phyloP scores from a whole-genome alignment of 2,888 invertebrate species.

The Papilio gigon region DNA sequence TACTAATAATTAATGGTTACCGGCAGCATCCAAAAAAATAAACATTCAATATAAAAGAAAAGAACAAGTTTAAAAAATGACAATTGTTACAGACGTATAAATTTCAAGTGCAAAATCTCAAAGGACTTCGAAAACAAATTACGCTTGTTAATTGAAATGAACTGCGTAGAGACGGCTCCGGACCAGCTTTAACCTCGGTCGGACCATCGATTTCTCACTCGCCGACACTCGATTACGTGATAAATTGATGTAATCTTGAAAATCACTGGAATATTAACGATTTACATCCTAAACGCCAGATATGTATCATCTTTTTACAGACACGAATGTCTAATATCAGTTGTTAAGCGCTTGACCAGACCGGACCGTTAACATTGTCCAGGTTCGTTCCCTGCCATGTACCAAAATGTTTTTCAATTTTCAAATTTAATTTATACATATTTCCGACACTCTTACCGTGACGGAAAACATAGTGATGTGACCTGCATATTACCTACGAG shows the following conservation, averaged over 20 bases:
- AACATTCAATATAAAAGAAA: background rate
- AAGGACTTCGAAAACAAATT: conserved; percentile 55
- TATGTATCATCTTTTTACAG: background rate
- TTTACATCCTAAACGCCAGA: background rate
- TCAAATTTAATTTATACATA: too few species aligned
- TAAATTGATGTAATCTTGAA: conserved; percentile 31
- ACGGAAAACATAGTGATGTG: too few species aligned
- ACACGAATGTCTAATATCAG: background rate
- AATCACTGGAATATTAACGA: conserved; percentile 32
- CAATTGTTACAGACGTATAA: conserved; percentile 26
- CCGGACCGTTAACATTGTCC: too few species aligned
- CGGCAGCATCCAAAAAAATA: background rate
- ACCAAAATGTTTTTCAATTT: too few species aligned
- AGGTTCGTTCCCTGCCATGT: too few species aligned
- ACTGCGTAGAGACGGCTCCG: conserved; percentile 59
- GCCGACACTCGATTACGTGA: conserved; percentile 51
- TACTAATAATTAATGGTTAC: background rate
- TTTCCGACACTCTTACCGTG: too few species aligned
- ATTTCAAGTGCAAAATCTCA: conserved; percentile 29
- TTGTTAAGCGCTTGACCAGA: too few species aligned
- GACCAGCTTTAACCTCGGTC: conserved; percentile 55
- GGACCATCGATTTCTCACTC: conserved; percentile 59
- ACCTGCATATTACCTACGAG: too few species aligned
- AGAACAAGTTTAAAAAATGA: background rate
- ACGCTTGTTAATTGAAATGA: conserved; percentile 67